Evolutionary conservation across 2,113 vertebrate species (phyloP).

Genomic region (Cyphomyrus plagiostoma): DNA sequence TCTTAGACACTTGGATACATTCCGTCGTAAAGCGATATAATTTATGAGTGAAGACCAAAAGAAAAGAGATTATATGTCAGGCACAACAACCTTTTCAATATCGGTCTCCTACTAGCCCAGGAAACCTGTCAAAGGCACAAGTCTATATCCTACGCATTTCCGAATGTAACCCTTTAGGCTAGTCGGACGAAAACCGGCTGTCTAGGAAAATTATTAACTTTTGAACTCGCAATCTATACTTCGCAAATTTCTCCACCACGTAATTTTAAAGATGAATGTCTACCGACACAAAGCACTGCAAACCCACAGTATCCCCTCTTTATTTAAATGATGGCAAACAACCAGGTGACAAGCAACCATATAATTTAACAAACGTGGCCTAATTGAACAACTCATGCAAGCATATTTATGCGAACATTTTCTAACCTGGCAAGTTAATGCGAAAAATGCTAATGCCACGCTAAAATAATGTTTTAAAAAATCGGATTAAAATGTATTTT

Average conservation of each 20-base stretch:
- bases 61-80: conserved; percentile 19
- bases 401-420: not conserved
- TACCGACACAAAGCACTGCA: not conserved
- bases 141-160: not conserved
- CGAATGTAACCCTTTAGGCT: not conserved
- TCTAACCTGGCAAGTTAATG: not conserved
- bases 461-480: not conserved
- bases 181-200: not conserved
- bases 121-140: conserved; percentile 3
- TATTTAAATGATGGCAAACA: not conserved
- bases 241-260: not conserved
- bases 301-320: not conserved
- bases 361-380: not conserved
- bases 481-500: not conserved
- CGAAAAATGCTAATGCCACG: not conserved
- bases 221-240: not conserved
- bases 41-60: conserved; percentile 40
- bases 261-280: not conserved
- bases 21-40: conserved; percentile 39
- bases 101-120: not conserved
- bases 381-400: not conserved
- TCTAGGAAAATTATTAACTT: not conserved
- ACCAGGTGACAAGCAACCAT: not conserved
- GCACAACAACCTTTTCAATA: conserved; percentile 22
- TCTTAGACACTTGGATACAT: conserved; percentile 41